Percentiles rank a stretch among this genome's conserved stretches.
These are phyloP conservation scores for Acrobasis repandana DNA, from an alignment of 2,888 invertebrate genomes.

Conservation along the genomic window DNA sequence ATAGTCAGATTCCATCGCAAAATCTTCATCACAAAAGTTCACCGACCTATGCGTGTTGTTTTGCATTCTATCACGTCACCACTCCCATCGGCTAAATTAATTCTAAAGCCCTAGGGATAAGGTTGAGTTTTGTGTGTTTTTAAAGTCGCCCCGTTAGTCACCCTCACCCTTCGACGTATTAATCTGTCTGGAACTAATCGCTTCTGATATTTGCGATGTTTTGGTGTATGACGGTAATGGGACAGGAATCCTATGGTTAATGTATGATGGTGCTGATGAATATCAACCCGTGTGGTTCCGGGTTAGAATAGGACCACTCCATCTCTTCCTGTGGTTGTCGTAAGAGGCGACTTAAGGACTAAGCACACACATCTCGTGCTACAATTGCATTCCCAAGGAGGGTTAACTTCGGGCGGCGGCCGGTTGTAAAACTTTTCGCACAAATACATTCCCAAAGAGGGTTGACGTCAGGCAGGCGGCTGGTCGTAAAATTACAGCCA, in stretches of 20 bases:
- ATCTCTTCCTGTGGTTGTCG: too few relatives aligned
- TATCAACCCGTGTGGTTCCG: too few relatives aligned
- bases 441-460: too few relatives aligned
- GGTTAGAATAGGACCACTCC: too few relatives aligned
- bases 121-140: slow-evolving; percentile 29
- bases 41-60: slow-evolving; percentile 26
- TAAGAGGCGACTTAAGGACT: too few relatives aligned
- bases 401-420: too few relatives aligned
- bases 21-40: slow-evolving; percentile 25
- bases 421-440: too few relatives aligned
- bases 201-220: slow-evolving; percentile 54
- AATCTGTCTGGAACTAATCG: slow-evolving; percentile 72
- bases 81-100: background rate
- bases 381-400: too few relatives aligned
- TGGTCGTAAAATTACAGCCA: too few relatives aligned
- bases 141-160: slow-evolving; percentile 43
- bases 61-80: slow-evolving; percentile 17
- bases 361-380: too few relatives aligned
- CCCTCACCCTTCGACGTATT: slow-evolving; percentile 61
- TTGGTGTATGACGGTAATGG: slow-evolving; percentile 39
- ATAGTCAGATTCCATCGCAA: background rate
- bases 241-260: slow-evolving; percentile 36
- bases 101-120: slow-evolving; percentile 13
- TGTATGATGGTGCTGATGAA: background rate
- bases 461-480: too few relatives aligned